These are phyloP conservation scores for Parasteatoda tepidariorum DNA, from an alignment of 1,140 invertebrate genomes.

Conservation along the genomic window DNA sequence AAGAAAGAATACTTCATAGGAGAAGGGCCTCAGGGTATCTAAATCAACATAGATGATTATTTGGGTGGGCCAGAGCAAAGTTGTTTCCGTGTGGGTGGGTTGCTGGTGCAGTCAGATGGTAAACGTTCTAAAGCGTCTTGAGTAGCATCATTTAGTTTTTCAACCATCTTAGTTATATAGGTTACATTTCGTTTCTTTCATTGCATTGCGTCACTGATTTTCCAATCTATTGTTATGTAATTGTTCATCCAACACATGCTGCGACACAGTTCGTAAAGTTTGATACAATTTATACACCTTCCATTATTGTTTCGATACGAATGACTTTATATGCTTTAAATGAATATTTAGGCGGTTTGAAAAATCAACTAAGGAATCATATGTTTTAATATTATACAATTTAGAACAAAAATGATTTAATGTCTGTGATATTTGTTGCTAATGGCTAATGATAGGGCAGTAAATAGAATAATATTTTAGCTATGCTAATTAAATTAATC, in stretches of 20 bases:
- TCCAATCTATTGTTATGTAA: neutral
- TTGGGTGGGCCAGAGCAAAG: neutral
- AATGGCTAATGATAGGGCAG: too few relatives aligned
- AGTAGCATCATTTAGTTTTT: neutral
- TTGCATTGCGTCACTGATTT: neutral
- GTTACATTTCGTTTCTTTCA: neutral
- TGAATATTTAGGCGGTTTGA: too few relatives aligned
- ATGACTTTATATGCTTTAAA: too few relatives aligned
- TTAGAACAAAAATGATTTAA: too few relatives aligned
- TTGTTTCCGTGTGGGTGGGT: neutral
- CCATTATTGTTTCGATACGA: neutral
- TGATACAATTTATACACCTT: neutral
- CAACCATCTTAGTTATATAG: neutral
- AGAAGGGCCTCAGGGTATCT: too few relatives aligned
- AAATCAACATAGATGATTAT: too few relatives aligned
- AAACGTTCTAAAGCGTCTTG: neutral
- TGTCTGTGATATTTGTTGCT: too few relatives aligned
- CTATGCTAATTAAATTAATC: too few relatives aligned
- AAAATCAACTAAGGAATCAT: too few relatives aligned
- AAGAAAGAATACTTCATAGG: too few relatives aligned
- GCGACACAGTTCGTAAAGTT: neutral
- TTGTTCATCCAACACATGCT: neutral
- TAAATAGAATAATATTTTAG: too few relatives aligned
- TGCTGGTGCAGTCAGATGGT: neutral
- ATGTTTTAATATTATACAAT: too few relatives aligned